A percentile compares a stretch with the other conserved stretches of the same genome.
Evolutionary conservation across 2,888 invertebrate genomes (phyloP).

Genomic region (Dicranocentrus wangi): DNA sequence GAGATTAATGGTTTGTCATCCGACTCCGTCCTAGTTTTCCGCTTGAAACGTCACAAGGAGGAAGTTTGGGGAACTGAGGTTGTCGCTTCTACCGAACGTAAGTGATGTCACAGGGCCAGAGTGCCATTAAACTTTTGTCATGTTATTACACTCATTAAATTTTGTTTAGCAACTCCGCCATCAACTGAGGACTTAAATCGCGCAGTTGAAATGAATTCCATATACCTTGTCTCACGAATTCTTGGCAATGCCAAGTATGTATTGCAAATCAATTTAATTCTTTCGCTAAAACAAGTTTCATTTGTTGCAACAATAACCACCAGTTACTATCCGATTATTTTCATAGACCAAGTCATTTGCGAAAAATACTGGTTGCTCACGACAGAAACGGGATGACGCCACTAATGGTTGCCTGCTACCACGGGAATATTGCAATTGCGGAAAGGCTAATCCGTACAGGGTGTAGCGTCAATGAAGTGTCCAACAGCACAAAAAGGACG

Average conservation of each 20-base stretch:
- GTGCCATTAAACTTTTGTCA: background rate
- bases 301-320: no score
- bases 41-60: slow-evolving; percentile 62
- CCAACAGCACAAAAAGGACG: slow-evolving; percentile 67
- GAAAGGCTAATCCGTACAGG: slow-evolving; percentile 69
- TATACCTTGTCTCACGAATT: slow-evolving; percentile 66
- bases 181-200: slow-evolving; percentile 67
- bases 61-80: slow-evolving; percentile 64
- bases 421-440: slow-evolving; percentile 68
- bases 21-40: slow-evolving; percentile 63
- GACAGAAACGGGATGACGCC: slow-evolving; percentile 72
- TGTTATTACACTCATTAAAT: no score
- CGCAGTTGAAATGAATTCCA: slow-evolving; percentile 67
- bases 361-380: slow-evolving; percentile 55
- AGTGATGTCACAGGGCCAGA: background rate
- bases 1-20: slow-evolving; percentile 61
- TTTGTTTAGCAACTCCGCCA: slow-evolving; percentile 61
- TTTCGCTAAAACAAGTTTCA: background rate
- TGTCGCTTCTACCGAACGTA: slow-evolving; percentile 66
- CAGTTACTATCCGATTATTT: no score
- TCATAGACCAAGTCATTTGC: slow-evolving; percentile 53
- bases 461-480: slow-evolving; percentile 69
- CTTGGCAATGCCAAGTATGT: slow-evolving; percentile 59
- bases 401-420: slow-evolving; percentile 72
- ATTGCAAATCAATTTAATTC: background rate